Base-by-base conservation (phyloP, 2,888 invertebrate species). In the Thecophora atra region DNA sequence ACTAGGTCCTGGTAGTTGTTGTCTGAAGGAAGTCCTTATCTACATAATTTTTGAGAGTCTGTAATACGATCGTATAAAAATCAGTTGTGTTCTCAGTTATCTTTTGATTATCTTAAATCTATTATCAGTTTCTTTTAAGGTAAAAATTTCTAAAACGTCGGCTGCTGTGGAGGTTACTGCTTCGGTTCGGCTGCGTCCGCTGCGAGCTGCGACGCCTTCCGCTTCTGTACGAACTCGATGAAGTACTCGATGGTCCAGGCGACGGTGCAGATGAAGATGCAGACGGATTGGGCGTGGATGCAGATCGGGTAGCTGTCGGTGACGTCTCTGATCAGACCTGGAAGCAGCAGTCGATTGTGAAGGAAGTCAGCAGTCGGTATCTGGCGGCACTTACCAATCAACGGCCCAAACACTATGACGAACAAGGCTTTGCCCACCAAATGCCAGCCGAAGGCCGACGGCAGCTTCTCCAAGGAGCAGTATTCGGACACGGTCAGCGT, bases 401-500 rank as follows among this genome's bases (percentile, higher is more conserved):
- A 76, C 1, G 93, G 93, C 70, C 93, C 93, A 76, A 93, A 88
- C 15, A 87, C 83, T 15, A 92, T 90, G 3, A 93, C 92, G 77
- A 92, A 90, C 3, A 92, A 83, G 11, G 93, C 93, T 82, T 93
- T 93, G 79, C 91, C 91, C 76, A 93, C 92, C 90, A 93, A 91
- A 79, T 92, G 93, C 80, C 93, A 87, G 19, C 93, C 93, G 81
- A 93, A 93, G 15, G 93, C 93, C 7, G 92, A 92, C 0, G 93
- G 93, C 75, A 93, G 83, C 80, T 92, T 92, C 81, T 93, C 92
- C 77, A 91, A 82, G 0, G 92, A 91, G 77, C 91, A 91, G 79
- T 92, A 92, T 85, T 93, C 93, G 0, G 93, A 92, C 77, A 93
- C 92, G n/a, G 92, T 92, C 8, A 93, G 89, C 44, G 92, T 92